Evolutionary conservation across 2,888 invertebrate genomes (phyloP).

Genomic region (Agrochola litura): DNA sequence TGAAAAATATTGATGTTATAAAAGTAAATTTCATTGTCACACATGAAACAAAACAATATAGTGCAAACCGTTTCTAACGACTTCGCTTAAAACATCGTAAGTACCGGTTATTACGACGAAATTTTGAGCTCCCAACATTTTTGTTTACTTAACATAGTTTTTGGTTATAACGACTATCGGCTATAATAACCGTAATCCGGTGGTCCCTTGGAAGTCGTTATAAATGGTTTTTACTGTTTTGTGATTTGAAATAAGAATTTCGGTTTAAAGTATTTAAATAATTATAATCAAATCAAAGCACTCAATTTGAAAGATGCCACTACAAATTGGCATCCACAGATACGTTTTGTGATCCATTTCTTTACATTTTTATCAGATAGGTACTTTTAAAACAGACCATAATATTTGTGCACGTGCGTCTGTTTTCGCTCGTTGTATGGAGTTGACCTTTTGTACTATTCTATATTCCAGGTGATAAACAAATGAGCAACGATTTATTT

Average conservation of each 20-base stretch:
- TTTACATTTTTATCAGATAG: not conserved
- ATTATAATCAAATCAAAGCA: not conserved
- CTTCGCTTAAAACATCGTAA: too few species aligned
- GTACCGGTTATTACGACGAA: too few species aligned
- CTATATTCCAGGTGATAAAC: not conserved
- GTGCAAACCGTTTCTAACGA: too few species aligned
- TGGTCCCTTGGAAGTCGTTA: too few species aligned
- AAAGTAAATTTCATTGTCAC: not conserved
- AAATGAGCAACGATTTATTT: conserved; percentile 35
- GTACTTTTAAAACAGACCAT: not conserved
- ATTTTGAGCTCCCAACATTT: too few species aligned
- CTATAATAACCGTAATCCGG: too few species aligned
- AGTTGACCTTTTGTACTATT: not conserved
- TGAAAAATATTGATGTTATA: not conserved
- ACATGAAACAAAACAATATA: too few species aligned
- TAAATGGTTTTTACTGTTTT: too few species aligned
- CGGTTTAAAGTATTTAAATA: not conserved
- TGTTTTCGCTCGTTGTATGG: not conserved
- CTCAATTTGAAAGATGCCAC: not conserved
- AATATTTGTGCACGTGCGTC: not conserved
- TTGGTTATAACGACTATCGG: too few species aligned
- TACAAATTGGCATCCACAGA: not conserved
- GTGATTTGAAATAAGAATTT: not conserved
- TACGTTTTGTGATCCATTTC: not conserved
- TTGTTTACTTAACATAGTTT: too few species aligned